Percentiles rank a stretch among this genome's conserved stretches.
phyloP scores from a whole-genome alignment of 2,797 vertebrate species.

The Paguma larvata region DNA sequence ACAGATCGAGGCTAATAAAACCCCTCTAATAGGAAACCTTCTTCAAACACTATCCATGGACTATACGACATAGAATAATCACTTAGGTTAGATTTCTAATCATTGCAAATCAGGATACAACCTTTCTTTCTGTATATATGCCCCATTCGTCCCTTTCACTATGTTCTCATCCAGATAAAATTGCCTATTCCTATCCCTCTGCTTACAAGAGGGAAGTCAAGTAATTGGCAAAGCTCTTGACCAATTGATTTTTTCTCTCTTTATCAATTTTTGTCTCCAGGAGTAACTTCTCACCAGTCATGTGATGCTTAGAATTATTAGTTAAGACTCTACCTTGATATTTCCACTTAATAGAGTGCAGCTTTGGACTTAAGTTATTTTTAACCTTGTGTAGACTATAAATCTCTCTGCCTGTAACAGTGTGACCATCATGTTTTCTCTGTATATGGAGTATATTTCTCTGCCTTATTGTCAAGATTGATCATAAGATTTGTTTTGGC shows the following conservation, averaged over 20 bases:
- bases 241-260: background rate
- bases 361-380: background rate
- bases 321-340: background rate
- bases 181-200: background rate
- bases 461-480: conserved; percentile 9
- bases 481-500: background rate
- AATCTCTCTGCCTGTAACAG: background rate
- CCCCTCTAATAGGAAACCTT: background rate
- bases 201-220: background rate
- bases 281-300: background rate
- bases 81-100: background rate
- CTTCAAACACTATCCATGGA: background rate
- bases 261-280: background rate
- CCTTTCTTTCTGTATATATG: background rate
- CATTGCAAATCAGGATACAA: background rate
- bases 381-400: background rate
- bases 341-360: background rate
- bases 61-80: background rate
- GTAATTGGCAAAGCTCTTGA: background rate
- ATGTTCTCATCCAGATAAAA: background rate
- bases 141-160: background rate
- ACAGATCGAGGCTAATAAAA: conserved; percentile 10
- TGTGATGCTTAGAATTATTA: background rate
- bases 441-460: background rate
- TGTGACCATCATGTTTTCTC: background rate